Evolutionary conservation across 2,113 vertebrate species (phyloP), one percentile per base, ranked within the genome.

Genomic region (Myrmecophaga tridactyla): DNA sequence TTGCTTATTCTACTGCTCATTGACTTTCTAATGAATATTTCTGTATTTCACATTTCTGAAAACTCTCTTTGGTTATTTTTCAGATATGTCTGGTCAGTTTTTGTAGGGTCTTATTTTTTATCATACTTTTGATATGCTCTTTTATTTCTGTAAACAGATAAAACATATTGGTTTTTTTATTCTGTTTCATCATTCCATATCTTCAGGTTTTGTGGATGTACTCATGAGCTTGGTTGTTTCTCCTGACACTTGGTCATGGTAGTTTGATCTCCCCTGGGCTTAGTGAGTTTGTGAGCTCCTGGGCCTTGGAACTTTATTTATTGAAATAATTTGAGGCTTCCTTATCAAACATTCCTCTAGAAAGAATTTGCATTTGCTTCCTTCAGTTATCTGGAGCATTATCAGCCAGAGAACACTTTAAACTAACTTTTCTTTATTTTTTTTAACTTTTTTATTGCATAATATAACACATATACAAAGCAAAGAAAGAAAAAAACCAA

Each of bases 361-460:
- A 89, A 86, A 83, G 15, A 86, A 82, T 39, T 67, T 90, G 15
- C 43, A n/a, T 84, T 95, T 84, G 29, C 15, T 95, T 92, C 11
- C 76, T 7, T 15, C 75, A 48, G 62, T 58, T 36, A 41, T 51
- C 46, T 85, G 48, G 63, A 92, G 67, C 77, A n/a, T 86, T 63
- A 92, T 76, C 34, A 94, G 34, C 46, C 56, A 89, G 60, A 31
- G 70, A 82, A 62, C 12, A 31, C 17, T 86, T 75, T 89, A 81
- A 95, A 82, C 46, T 73, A 62, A 94, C 82, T 53, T 87, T 94
- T 65, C n/a, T n/a, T n/a, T n/a, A n/a, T n/a, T n/a, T n/a, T n/a
- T n/a, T n/a, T n/a, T n/a, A n/a, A n/a, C n/a, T n/a, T n/a, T n/a
- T n/a, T n/a, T n/a, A n/a, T n/a, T n/a, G n/a, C n/a, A n/a, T n/a